phyloP scores from a whole-genome alignment of 1,140 invertebrate species.

The Pseudachorutes palmiensis region DNA sequence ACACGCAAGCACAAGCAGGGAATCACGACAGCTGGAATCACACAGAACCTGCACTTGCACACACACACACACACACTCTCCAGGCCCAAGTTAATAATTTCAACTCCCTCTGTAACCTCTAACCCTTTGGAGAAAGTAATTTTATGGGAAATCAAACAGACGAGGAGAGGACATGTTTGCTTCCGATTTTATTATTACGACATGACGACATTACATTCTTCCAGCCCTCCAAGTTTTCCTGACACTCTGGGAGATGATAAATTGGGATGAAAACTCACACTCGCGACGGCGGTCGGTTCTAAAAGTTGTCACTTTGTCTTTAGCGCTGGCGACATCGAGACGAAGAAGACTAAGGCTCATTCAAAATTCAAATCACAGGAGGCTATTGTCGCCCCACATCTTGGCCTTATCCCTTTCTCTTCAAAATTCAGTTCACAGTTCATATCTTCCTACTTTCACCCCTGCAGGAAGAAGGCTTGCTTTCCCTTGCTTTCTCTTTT shows the following conservation, averaged over 20 bases:
- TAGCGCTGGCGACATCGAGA: not conserved
- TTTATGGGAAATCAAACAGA: too few species aligned
- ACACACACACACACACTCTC: too few species aligned
- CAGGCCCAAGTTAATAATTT: too few species aligned
- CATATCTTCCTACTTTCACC: constrained; percentile 8
- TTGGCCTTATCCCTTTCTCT: not conserved
- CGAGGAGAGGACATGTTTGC: not conserved
- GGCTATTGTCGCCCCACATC: not conserved
- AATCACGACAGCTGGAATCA: too few species aligned
- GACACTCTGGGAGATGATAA: constrained; percentile 6
- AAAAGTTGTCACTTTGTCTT: constrained; percentile 13
- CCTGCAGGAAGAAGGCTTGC: not conserved
- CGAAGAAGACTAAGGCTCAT: not conserved
- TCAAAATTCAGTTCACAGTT: constrained; percentile 16
- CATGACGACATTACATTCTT: not conserved
- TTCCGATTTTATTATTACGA: not conserved
- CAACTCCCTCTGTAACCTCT: too few species aligned
- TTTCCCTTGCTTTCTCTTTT: not conserved
- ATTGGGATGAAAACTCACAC: constrained; percentile 1
- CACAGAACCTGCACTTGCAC: too few species aligned
- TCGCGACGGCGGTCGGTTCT: not conserved
- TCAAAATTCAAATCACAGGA: constrained; percentile 19
- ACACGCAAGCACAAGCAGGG: too few species aligned
- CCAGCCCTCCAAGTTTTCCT: not conserved
- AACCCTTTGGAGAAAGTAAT: too few species aligned